Evolutionary conservation across 2,888 invertebrate species (phyloP), one percentile per base, ranked within the genome.

Genomic region (Serripes groenlandicus): DNA sequence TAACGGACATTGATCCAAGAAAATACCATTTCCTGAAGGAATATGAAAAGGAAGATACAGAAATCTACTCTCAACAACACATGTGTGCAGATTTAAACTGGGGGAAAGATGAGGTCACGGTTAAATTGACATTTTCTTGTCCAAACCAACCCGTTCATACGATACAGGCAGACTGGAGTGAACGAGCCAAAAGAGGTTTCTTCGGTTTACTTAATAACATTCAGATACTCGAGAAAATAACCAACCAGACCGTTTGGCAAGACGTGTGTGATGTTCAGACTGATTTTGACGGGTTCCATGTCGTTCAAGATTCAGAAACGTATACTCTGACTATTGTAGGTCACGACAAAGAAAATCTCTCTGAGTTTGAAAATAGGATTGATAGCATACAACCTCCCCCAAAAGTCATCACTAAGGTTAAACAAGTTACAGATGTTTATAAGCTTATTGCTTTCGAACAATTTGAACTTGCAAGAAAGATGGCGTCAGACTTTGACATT

Each of bases 301-400:
- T 71, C 1, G 37, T 76, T 23, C 54, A 73, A 23, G 37, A 70
- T 9, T 9, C 34, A 21, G n/a, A 49, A 18, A 9, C 62, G 3
- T 64, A 9, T n/a, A 15, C 70, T 9, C 28, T 62, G 21, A n/a
- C 64, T 2, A 54, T 70, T 70, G 79, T 79, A 9, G 28, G 60
- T 37, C 35, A 49, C 52, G 66, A 79, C 3, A 49, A 70, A n/a
- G 54, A 37, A 23, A 62, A 34, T 3, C 34, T 79, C 18, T 30
- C n/a, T 11, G 28, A 26, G 9, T 35, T 77, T 23, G 28, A 64
- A 30, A 49, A 54, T 15, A 54, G n/a, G 26, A 26, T 84, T 49
- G 73, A 84, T 34, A 26, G 37, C 28, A 35, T 84, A 7, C 64
- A 78, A 68, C 73, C 74, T 28, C 79, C 83, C 34, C 73, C 64